Conservation (phyloP, 2,888 invertebrate genomes). For the Caenorhabditis angaria region DNA sequence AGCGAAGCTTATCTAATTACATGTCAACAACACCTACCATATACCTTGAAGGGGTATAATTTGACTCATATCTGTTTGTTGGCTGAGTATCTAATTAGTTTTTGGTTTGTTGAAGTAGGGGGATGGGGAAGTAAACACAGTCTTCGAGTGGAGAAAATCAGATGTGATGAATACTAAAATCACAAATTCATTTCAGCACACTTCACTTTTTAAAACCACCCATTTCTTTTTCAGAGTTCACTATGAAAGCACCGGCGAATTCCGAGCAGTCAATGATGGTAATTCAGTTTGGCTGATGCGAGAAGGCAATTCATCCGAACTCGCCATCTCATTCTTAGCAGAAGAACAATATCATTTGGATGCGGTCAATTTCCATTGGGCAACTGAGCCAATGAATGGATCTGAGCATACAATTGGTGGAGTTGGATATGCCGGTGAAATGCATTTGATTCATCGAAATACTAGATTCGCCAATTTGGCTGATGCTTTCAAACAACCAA, state of each 20-base stretch:
- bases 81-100: no score
- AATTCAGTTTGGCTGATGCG: constrained; percentile 49
- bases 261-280: constrained; percentile 62
- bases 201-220: no score
- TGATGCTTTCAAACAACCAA: constrained; percentile 69
- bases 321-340: constrained; percentile 61
- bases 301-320: constrained; percentile 57
- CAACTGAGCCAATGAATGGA: constrained; percentile 72
- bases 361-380: constrained; percentile 68
- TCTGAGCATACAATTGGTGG: constrained; percentile 72
- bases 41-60: no score
- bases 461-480: constrained; percentile 68
- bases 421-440: constrained; percentile 71
- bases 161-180: no score
- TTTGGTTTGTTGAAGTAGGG: no score
- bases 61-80: no score
- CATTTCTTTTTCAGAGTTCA: constrained; percentile 63
- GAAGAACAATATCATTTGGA: constrained; percentile 71
- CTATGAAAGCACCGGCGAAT: constrained; percentile 67
- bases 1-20: no score
- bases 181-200: no score
- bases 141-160: no score
- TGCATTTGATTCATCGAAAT: constrained; percentile 71
- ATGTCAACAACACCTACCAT: no score
- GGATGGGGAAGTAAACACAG: no score